These are phyloP conservation scores for Apocheima hispidaria DNA, from an alignment of 2,888 invertebrate genomes.

Conservation along the genomic window DNA sequence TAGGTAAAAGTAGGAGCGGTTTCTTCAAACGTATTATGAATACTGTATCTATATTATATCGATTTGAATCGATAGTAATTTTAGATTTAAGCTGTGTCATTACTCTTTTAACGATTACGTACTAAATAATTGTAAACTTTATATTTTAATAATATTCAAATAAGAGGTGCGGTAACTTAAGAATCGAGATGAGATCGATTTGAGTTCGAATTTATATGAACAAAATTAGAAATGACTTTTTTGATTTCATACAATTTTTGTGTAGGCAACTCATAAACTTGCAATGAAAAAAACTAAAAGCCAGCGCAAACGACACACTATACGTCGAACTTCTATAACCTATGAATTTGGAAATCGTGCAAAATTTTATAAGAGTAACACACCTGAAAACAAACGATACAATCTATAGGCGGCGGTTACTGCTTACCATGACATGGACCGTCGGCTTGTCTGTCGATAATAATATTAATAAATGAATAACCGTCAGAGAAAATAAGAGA, in stretches of 20 bases:
- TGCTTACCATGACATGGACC: no score
- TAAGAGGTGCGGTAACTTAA: constrained; percentile 16
- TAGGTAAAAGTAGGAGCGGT: constrained; percentile 67
- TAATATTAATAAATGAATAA: no score
- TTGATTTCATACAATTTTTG: neutral
- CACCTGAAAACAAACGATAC: no score
- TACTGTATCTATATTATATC: constrained; percentile 39
- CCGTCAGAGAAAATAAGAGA: no score
- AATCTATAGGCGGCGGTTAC: no score
- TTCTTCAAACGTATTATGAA: constrained; percentile 52
- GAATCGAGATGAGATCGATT: constrained; percentile 18
- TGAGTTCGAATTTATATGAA: neutral
- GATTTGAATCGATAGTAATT: constrained; percentile 36
- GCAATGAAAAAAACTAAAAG: constrained; percentile 21
- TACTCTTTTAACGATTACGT: constrained; percentile 44
- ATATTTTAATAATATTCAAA: constrained; percentile 29
- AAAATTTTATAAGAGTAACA: neutral
- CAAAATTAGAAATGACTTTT: neutral
- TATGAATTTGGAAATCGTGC: neutral
- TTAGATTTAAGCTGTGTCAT: constrained; percentile 45
- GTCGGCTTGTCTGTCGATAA: no score
- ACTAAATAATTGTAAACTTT: constrained; percentile 42
- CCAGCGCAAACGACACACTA: neutral
- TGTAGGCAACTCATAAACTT: constrained; percentile 32
- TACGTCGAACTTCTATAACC: neutral